Percentiles rank a stretch among this genome's conserved stretches.
Evolutionary conservation across 2,888 invertebrate genomes (phyloP).

Genomic region (Amaurobius ferox): DNA sequence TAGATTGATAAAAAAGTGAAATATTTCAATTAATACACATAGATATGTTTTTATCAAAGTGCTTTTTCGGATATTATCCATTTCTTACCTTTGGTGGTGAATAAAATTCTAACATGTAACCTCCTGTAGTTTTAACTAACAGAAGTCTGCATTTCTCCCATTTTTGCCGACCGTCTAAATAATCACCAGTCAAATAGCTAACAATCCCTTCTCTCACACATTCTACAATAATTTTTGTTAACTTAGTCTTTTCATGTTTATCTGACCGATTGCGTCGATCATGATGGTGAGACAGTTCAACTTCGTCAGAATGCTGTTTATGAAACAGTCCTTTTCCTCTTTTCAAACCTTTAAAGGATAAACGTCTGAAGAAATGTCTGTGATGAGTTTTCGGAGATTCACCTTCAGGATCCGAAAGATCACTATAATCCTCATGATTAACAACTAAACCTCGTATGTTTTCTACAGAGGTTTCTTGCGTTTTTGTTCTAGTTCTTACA

Average conservation of each 20-base stretch:
- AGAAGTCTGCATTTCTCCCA: constrained; percentile 96
- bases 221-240: constrained; percentile 86
- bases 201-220: constrained; percentile 95
- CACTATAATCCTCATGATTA: constrained; percentile 78
- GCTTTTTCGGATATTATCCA: too few species aligned
- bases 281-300: constrained; percentile 80
- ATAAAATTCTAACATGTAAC: constrained; percentile 96
- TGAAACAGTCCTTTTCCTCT: constrained; percentile 90
- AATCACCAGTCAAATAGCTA: constrained; percentile 93
- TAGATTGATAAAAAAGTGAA: too few species aligned
- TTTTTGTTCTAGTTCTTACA: constrained; percentile 53
- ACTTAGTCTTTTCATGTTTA: constrained; percentile 71
- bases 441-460: constrained; percentile 55
- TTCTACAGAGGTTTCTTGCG: constrained; percentile 70
- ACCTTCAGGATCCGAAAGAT: constrained; percentile 84
- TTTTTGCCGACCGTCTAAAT: constrained; percentile 89
- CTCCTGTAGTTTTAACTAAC: constrained; percentile 93
- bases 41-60: too few species aligned
- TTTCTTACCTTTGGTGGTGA: constrained; percentile 89
- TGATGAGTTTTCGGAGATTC: constrained; percentile 88
- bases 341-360: constrained; percentile 92
- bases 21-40: too few species aligned
- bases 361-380: constrained; percentile 84
- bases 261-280: constrained; percentile 60
- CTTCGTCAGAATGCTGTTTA: constrained; percentile 93